These are phyloP conservation scores for Drosophila koepferae DNA, from an alignment of 2,888 invertebrate species.

Conservation along the genomic window DNA sequence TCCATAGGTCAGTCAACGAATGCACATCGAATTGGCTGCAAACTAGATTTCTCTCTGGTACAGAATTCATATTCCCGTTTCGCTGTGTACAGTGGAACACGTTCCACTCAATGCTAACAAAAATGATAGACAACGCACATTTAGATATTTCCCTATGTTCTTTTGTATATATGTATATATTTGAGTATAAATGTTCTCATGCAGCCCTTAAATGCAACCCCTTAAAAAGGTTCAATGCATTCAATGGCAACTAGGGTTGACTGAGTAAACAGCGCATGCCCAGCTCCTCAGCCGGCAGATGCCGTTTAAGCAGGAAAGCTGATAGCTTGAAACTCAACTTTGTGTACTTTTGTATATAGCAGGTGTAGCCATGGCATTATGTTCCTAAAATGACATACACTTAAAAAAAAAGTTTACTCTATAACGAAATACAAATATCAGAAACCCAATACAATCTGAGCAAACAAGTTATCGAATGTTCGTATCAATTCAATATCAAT, in stretches of 20 bases:
- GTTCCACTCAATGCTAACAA: background rate
- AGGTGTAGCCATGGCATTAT: constrained; percentile 16
- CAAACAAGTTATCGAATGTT: background rate
- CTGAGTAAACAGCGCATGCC: constrained; percentile 32
- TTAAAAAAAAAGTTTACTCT: background rate
- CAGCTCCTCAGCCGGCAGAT: constrained; percentile 24
- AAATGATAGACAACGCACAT: background rate
- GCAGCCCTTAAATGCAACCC: constrained; percentile 18
- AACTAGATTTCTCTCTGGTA: background rate
- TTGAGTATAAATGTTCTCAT: background rate
- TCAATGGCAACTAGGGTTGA: constrained; percentile 28
- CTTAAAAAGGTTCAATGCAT: constrained; percentile 2
- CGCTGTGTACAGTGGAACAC: background rate
- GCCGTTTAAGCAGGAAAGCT: constrained; percentile 21
- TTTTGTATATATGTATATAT: too few relatives aligned
- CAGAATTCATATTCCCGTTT: background rate
- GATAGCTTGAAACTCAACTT: constrained; percentile 23
- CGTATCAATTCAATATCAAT: constrained; percentile 14
- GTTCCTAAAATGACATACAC: constrained; percentile 2
- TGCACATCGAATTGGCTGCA: constrained; percentile 25
- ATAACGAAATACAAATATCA: background rate
- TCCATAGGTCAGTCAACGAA: constrained; percentile 22
- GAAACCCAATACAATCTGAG: background rate
- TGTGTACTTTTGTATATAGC: constrained; percentile 3
- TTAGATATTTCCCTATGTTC: background rate